Conservation (phyloP, 2,113 vertebrate species). For the Cebidichthys violaceus region DNA sequence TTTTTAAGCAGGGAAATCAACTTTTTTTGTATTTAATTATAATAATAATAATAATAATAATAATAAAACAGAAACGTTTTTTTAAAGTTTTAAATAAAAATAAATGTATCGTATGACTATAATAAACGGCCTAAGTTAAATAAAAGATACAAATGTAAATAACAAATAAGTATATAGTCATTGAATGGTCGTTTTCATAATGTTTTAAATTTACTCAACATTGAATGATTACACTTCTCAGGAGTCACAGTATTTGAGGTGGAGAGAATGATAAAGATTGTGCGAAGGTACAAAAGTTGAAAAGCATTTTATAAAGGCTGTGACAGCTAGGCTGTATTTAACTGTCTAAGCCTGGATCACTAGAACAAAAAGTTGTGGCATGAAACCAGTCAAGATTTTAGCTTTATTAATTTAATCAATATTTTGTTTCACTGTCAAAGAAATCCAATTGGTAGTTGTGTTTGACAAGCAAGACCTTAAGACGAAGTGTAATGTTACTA, state of each 20-base stretch:
- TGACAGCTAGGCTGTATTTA: background rate
- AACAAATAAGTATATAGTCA: background rate
- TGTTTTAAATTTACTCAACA: background rate
- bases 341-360: background rate
- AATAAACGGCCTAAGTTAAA: background rate
- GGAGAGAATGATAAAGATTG: background rate
- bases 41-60: background rate
- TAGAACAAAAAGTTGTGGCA: background rate
- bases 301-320: background rate
- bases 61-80: background rate
- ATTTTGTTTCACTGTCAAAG: background rate
- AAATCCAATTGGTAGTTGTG: too few species aligned
- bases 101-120: background rate
- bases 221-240: background rate
- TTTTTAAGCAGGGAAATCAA: background rate
- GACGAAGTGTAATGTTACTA: background rate
- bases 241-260: background rate
- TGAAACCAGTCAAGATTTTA: background rate
- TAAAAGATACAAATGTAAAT: background rate
- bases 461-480: background rate
- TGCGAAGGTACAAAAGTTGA: too few species aligned
- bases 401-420: background rate
- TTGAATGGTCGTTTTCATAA: background rate
- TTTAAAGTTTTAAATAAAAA: background rate
- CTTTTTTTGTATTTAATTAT: too few species aligned